phyloP scores from a whole-genome alignment of 2,113 vertebrate genomes.

The Ginglymostoma cirratum region DNA sequence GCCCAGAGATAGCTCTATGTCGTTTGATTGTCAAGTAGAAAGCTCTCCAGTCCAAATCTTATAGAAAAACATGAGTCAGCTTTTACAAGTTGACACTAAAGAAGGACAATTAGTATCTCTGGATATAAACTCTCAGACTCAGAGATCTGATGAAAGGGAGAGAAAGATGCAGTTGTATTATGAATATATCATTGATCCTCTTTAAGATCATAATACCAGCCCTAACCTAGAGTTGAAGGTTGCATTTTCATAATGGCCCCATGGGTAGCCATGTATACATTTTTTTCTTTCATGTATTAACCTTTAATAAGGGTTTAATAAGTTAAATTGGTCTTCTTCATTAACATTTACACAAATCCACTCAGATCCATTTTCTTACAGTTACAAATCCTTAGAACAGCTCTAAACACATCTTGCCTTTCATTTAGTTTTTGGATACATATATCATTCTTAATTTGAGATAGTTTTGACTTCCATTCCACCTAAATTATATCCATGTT shows the following conservation, averaged over 20 bases:
- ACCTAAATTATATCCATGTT: not conserved
- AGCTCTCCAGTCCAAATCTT: no score
- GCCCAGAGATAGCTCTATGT: no score
- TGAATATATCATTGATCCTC: no score
- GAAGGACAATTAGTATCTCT: no score
- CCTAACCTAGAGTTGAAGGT: not conserved
- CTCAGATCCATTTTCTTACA: not conserved
- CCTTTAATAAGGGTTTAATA: not conserved
- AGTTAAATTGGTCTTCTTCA: not conserved
- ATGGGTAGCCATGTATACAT: not conserved
- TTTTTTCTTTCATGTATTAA: not conserved
- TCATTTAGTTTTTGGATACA: not conserved
- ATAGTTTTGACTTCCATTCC: not conserved
- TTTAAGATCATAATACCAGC: not conserved
- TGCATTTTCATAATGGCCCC: not conserved
- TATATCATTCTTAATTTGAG: not conserved
- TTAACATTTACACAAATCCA: not conserved
- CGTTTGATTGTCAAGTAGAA: no score
- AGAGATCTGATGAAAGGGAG: no score
- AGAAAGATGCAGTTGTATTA: no score
- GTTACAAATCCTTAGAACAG: not conserved
- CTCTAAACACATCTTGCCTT: not conserved
- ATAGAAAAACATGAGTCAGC: no score
- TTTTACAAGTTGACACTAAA: no score
- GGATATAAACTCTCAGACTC: no score